Evolutionary conservation across 2,888 invertebrate species (phyloP).

Genomic region (Lithophane leautieri): DNA sequence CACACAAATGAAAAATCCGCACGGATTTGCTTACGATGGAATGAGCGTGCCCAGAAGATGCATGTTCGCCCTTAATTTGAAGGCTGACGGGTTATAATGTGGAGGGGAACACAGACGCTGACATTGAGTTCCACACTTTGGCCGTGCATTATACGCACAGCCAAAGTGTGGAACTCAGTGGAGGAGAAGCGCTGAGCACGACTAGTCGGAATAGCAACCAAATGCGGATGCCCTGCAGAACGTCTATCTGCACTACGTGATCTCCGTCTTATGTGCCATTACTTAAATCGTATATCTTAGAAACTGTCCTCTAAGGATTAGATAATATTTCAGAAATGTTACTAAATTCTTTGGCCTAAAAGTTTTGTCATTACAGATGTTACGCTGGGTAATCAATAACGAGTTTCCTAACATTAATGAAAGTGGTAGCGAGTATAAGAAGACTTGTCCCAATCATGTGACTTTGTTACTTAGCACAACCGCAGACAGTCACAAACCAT

Average conservation of each 20-base stretch:
- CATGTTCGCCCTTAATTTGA: neutral
- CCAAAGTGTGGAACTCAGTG: too few relatives aligned
- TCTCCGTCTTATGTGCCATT: neutral
- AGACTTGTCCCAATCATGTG: conserved; percentile 6
- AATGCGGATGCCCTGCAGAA: neutral
- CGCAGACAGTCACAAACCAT: neutral
- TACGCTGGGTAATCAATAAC: conserved; percentile 18
- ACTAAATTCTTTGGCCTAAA: neutral
- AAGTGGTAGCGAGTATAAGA: conserved; percentile 10
- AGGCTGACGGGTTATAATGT: neutral
- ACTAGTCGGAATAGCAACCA: neutral
- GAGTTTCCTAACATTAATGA: conserved; percentile 26
- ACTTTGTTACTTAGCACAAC: neutral
- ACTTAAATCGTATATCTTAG: neutral
- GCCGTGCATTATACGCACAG: too few relatives aligned
- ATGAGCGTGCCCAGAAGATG: neutral
- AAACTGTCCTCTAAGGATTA: conserved; percentile 10
- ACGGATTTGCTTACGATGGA: too few relatives aligned
- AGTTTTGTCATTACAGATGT: conserved; percentile 12
- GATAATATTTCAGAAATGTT: conserved; percentile 5
- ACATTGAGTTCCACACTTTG: too few relatives aligned
- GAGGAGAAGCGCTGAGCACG: neutral
- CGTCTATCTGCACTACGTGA: neutral
- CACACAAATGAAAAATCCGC: too few relatives aligned
- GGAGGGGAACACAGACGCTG: neutral